These are phyloP conservation scores for Novumbra hubbsi DNA, from an alignment of 2,797 vertebrate genomes.

Conservation along the genomic window DNA sequence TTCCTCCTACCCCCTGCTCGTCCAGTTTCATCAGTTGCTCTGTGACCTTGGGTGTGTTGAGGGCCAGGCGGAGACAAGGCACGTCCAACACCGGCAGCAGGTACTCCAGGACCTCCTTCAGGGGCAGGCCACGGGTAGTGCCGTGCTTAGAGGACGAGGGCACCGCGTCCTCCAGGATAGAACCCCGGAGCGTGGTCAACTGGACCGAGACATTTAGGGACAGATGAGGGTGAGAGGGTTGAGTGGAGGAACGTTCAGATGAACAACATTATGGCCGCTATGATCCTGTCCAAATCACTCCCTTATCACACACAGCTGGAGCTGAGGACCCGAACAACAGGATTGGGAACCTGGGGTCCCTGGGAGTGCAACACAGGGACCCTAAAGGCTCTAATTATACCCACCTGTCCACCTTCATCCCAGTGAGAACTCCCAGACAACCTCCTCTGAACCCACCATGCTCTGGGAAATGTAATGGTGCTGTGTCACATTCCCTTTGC, in stretches of 20 bases:
- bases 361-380: conserved; percentile 32
- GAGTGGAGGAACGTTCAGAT: conserved; percentile 25
- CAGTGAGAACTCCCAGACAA: conserved; percentile 16
- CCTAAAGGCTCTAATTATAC: conserved; percentile 46
- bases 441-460: conserved; percentile 22
- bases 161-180: conserved; percentile 89
- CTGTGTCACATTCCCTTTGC: neutral
- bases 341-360: conserved; percentile 29
- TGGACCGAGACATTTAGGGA: conserved; percentile 44
- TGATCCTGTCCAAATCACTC: conserved; percentile 49
- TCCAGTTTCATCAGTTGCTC: conserved; percentile 98
- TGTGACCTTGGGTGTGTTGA: conserved; percentile 95
- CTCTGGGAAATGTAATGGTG: conserved; percentile 39
- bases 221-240: conserved; percentile 13
- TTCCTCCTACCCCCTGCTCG: conserved; percentile 86
- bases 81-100: conserved; percentile 90
- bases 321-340: conserved; percentile 48
- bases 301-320: conserved; percentile 61
- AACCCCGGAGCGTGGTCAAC: conserved; percentile 91
- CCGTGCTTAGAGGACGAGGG: conserved; percentile 94
- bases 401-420: conserved; percentile 48
- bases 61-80: conserved; percentile 89
- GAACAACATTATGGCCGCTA: neutral
- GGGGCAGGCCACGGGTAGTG: conserved; percentile 85
- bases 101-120: conserved; percentile 93